phyloP scores from a whole-genome alignment of 2,113 vertebrate genomes.

The Oenanthe melanoleuca region DNA sequence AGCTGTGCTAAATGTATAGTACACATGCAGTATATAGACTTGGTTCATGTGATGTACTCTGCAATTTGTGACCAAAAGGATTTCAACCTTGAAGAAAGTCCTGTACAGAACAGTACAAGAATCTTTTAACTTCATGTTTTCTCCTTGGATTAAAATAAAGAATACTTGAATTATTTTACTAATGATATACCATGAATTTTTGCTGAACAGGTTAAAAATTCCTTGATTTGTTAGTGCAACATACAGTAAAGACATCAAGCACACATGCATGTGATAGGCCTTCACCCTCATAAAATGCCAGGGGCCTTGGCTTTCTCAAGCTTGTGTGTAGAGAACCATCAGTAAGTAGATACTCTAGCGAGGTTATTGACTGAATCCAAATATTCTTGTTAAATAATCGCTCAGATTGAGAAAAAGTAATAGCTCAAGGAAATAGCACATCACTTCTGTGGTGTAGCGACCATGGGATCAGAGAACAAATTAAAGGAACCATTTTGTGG shows the following conservation, averaged over 20 bases:
- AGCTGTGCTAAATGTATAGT: neutral
- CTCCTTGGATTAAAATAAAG: neutral
- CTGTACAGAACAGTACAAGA: neutral
- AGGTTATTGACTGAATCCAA: neutral
- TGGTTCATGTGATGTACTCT: neutral
- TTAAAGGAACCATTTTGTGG: neutral
- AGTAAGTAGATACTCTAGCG: neutral
- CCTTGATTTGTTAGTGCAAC: neutral
- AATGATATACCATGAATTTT: neutral
- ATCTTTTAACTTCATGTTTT: neutral
- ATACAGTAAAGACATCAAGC: neutral
- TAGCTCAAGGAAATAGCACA: neutral
- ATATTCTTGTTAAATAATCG: neutral
- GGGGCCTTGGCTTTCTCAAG: neutral
- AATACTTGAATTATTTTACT: neutral
- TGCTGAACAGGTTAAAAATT: neutral
- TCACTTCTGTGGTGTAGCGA: neutral
- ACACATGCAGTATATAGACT: neutral
- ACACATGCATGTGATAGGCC: neutral
- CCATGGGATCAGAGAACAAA: neutral
- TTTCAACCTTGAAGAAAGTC: neutral
- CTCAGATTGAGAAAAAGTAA: neutral
- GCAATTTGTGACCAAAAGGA: neutral
- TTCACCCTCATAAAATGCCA: neutral
- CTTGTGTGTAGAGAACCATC: neutral